Percentiles rank a stretch among this genome's conserved stretches.
Conservation (phyloP, 2,888 invertebrate species). For the Andrena bicolor region DNA sequence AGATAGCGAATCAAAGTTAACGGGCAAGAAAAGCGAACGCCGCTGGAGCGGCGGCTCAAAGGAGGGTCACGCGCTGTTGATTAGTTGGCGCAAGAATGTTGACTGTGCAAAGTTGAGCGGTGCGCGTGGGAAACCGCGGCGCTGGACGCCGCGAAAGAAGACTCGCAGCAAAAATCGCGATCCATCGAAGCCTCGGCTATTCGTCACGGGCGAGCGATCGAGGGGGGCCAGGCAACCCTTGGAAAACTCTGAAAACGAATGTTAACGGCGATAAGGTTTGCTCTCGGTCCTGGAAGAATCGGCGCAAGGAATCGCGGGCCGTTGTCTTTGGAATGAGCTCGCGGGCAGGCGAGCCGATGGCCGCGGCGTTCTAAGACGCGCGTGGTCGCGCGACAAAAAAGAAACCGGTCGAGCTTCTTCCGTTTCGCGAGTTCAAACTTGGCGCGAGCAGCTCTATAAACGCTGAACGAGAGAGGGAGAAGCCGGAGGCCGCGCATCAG, state of each 20-base stretch:
- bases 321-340: constrained; percentile 28
- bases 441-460: constrained; percentile 62
- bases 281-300: constrained; percentile 5
- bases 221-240: constrained; percentile 4
- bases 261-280: constrained; percentile 12
- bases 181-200: neutral
- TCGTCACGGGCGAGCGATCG: constrained; percentile 30
- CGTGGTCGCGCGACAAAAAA: constrained; percentile 54
- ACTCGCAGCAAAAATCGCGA: neutral
- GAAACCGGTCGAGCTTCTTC: constrained; percentile 66
- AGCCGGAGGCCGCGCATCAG: constrained; percentile 43
- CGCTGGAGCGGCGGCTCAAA: constrained; percentile 37
- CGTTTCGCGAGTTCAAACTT: constrained; percentile 62
- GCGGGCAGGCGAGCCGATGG: neutral
- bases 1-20: neutral
- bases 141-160: neutral
- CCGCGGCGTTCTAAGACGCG: constrained; percentile 35
- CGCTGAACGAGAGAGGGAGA: constrained; percentile 32
- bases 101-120: constrained; percentile 39
- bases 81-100: constrained; percentile 50
- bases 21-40: constrained; percentile 5
- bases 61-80: constrained; percentile 53
- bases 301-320: constrained; percentile 3
- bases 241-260: constrained; percentile 49
- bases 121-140: constrained; percentile 43